Evolutionary conservation across 2,113 vertebrate genomes (phyloP), one percentile per base, ranked within the genome.

Genomic region (Ptyas mucosa): DNA sequence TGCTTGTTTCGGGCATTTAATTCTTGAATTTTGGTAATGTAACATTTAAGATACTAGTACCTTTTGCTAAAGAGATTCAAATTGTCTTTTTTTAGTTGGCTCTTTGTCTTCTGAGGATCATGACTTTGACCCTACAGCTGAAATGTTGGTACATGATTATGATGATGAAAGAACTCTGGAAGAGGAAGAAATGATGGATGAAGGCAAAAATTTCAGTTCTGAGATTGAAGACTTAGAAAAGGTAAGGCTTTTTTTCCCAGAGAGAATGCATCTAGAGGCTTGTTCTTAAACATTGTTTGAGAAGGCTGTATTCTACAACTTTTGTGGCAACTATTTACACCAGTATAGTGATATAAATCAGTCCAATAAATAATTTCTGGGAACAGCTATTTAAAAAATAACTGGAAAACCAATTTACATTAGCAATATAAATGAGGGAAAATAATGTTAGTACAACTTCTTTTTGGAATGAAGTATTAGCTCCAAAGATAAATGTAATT

Each of bases 31-130:
- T 3, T 88, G 93, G 88, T 14, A 94, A 58, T 91, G 34, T 88
- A 54, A 20, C 90, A 3, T 3, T 0, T 92, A 94, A 94, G 12
- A 88, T 90, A 57, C 54, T 94, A 58, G 52, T 97, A 10, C 85
- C 51, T 10, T 88, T 88, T 88, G 86, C 1, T 94, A 81, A 96
- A 92, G 10, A 52, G 0, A 96, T 91, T 97, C 20, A 85, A 90
- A 58, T 95, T 89, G 90, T 95, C 95, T 94, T 54, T 81, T 96
- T 92, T 9, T 95, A 99, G 99, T 99, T 98, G 99, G 99, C 97
- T 99, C 99, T 97, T 98, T 99, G 97, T 99, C 99, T 21, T 99
- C 99, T 92, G 99, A 99, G 95, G 99, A 99, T 97, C 99, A 99
- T 98, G 99, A 99, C 96, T 99, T 99, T 96, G 99, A 99, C 97